phyloP scores from a whole-genome alignment of 2,113 vertebrate species.

The Callorhinus ursinus region DNA sequence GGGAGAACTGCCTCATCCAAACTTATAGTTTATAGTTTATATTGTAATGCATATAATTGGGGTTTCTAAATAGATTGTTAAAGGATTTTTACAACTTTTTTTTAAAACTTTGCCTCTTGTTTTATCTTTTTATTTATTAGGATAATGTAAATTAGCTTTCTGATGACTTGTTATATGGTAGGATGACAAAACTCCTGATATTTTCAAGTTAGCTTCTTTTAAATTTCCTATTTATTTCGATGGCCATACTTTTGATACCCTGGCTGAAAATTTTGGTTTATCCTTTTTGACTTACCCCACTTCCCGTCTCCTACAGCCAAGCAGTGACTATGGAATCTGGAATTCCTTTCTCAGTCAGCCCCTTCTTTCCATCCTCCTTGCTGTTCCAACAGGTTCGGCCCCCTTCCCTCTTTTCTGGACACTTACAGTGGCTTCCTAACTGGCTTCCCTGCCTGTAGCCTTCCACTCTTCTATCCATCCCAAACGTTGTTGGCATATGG shows the following conservation, averaged over 20 bases:
- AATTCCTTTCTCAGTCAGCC: neutral
- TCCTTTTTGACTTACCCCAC: neutral
- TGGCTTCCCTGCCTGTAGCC: neutral
- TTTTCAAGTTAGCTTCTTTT: conserved; percentile 1
- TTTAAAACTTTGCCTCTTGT: neutral
- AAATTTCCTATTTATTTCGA: conserved; percentile 6
- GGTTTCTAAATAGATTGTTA: conserved; percentile 61
- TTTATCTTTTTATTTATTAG: conserved; percentile 64
- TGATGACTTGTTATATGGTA: conserved; percentile 19
- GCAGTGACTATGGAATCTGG: neutral
- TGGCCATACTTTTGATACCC: neutral
- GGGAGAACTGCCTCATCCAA: conserved; percentile 52
- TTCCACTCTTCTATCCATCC: neutral
- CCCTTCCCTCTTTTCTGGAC: neutral
- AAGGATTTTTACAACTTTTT: conserved; percentile 39
- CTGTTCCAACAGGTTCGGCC: neutral
- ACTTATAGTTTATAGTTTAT: conserved; percentile 67
- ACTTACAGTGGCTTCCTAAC: neutral
- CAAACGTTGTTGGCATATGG: neutral
- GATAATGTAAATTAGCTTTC: conserved; percentile 45
- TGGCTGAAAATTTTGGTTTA: neutral
- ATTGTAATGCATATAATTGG: conserved; percentile 51
- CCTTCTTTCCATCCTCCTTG: neutral
- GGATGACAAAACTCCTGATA: neutral
- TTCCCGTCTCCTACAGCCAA: neutral